A percentile compares a stretch with the other conserved stretches of the same genome.
Evolutionary conservation across 92 coral and sea anemone genomes (phyloP).

Genomic region (Chrysogorgia sp.): DNA sequence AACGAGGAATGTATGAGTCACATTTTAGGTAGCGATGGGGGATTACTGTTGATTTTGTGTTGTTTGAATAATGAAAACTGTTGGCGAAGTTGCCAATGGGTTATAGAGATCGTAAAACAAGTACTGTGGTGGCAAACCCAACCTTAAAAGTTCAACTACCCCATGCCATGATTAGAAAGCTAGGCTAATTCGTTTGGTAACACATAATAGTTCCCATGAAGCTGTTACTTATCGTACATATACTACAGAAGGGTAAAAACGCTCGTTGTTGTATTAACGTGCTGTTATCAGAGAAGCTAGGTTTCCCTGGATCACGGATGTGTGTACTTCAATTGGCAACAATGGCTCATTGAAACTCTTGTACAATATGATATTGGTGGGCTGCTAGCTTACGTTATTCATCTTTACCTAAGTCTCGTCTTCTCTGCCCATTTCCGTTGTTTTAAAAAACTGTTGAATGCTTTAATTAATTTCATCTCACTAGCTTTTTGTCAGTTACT

Average conservation of each 20-base stretch:
- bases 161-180: background rate
- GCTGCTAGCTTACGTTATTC: conserved; percentile 15
- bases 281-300: too few relatives aligned
- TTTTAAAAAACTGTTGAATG: conserved; percentile 27
- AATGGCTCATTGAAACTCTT: conserved; percentile 19
- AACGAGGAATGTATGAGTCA: too few relatives aligned
- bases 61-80: background rate
- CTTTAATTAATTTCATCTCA: conserved; percentile 28
- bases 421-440: conserved; percentile 30
- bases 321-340: conserved; percentile 12
- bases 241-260: too few relatives aligned
- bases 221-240: too few relatives aligned
- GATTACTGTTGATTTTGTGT: background rate
- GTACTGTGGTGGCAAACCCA: background rate
- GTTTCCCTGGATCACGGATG: conserved; percentile 17
- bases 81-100: background rate
- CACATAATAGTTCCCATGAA: too few relatives aligned
- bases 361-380: background rate
- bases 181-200: background rate
- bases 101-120: background rate
- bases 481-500: conserved; percentile 11
- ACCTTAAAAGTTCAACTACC: background rate
- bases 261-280: too few relatives aligned
- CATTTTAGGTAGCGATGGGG: background rate
- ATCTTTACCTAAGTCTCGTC: conserved; percentile 5